Base-by-base conservation (phyloP, 2,888 invertebrate genomes). In the Gibbula magus region DNA sequence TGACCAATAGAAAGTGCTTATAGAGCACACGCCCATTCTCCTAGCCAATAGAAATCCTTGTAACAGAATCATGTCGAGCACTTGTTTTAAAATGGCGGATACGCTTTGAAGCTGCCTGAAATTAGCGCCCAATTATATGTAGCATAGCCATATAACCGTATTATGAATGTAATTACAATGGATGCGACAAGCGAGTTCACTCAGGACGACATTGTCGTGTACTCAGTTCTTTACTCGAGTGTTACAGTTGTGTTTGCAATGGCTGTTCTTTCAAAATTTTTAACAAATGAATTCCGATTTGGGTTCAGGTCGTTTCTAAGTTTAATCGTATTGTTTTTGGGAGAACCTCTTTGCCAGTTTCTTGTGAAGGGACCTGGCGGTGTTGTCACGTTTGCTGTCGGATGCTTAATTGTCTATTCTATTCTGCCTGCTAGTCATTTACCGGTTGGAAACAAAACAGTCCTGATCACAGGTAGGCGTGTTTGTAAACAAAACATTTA, bases 261-360 rank as follows among this genome's bases (percentile, higher is more conserved):
- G 89, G 92, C 91, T 61, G 91, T 92, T n/a, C 77, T 91, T 51
- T 91, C 91, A 32, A 92, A 92, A 84, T 92, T 92, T 84, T 79
- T 92, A 32, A 91, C 91, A 61, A 90, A 92, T 84, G 91, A 92
- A 87, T 90, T 92, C 82, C 81, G 91, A 75, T 91, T 92, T 83
- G 92, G 92, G 45, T 90, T 92, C 82, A 84, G 91, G 77, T 91
- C 91, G 29, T 85, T 91, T 76, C 84, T 92, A 74, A 91, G 90
- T 81, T 85, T 92, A 39, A 85, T 88, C 16, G 87, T 91, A n/a
- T 79, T 92, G 61, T 92, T 92, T 83, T 81, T 91, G 74, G 92
- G 92, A 10, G 92, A 92, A 84, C 92, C 92, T 4, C 82, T 91
- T 45, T 92, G 92, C 78, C 91, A 92, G 79, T 90, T 92, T 79